These are phyloP conservation scores for Raja brachyura DNA, from an alignment of 2,113 vertebrate genomes.

Conservation along the genomic window DNA sequence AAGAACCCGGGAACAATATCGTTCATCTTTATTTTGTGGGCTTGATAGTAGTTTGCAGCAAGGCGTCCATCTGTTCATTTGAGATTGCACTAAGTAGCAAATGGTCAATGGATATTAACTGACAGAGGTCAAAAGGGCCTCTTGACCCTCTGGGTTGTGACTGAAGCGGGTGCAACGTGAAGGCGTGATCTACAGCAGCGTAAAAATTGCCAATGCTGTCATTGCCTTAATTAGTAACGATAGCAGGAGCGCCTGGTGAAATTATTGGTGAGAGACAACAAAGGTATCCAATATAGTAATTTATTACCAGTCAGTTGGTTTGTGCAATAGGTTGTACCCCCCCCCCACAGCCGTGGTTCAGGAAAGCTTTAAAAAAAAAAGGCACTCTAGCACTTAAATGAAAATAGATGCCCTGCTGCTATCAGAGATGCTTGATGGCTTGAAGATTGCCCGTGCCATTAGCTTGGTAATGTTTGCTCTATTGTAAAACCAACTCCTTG, in stretches of 20 bases:
- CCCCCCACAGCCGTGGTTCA: constrained; percentile 59
- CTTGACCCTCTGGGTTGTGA: constrained; percentile 58
- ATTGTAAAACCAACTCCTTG: constrained; percentile 57
- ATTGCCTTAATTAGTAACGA: constrained; percentile 66
- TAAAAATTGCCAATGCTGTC: constrained; percentile 50
- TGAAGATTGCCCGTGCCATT: constrained; percentile 63
- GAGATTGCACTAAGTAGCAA: constrained; percentile 65
- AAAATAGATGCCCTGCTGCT: constrained; percentile 64
- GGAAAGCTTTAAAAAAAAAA: constrained; percentile 55
- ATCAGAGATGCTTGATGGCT: constrained; percentile 56
- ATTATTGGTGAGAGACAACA: constrained; percentile 64
- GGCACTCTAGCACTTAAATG: constrained; percentile 62
- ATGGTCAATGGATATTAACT: constrained; percentile 61
- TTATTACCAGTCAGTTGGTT: constrained; percentile 65
- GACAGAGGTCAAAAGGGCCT: constrained; percentile 65
- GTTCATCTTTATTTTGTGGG: constrained; percentile 66
- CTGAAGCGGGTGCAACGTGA: constrained; percentile 51
- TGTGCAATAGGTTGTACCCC: constrained; percentile 51
- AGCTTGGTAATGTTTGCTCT: constrained; percentile 65
- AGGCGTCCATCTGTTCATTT: constrained; percentile 77
- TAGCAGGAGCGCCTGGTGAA: constrained; percentile 56
- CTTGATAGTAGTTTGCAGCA: constrained; percentile 58
- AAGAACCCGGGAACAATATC: constrained; percentile 52
- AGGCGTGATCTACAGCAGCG: constrained; percentile 57
- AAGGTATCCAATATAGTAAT: constrained; percentile 68